These are phyloP conservation scores for Odontomyia ornata DNA, from an alignment of 2,888 invertebrate genomes.

Conservation along the genomic window DNA sequence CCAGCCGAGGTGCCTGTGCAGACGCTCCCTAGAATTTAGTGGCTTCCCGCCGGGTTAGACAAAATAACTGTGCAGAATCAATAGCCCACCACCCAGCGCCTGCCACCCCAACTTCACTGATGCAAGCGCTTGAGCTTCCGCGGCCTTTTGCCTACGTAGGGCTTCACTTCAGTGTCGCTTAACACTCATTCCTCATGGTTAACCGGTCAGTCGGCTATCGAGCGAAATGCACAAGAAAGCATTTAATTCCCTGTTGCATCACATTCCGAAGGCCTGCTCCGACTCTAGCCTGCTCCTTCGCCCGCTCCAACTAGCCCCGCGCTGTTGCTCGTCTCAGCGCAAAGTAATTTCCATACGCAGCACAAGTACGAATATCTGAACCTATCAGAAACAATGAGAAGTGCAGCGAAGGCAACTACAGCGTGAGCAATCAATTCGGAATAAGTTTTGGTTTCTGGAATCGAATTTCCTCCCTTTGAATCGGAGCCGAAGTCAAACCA, in stretches of 20 bases:
- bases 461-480: no score
- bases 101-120: neutral
- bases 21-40: slow-evolving; percentile 2
- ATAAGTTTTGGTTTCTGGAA: no score
- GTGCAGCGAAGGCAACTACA: no score
- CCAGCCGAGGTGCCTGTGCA: slow-evolving; percentile 10
- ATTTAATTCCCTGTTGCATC: no score
- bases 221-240: no score
- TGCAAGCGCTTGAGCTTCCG: neutral
- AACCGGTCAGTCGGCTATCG: neutral
- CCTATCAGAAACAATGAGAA: no score
- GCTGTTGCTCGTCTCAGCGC: neutral
- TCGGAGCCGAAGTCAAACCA: no score
- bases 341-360: no score
- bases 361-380: no score
- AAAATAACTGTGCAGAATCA: slow-evolving; percentile 18
- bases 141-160: neutral
- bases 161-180: neutral
- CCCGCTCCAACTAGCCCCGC: neutral
- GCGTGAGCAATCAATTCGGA: no score
- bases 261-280: neutral
- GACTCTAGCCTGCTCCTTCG: neutral
- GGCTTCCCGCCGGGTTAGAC: slow-evolving; percentile 11
- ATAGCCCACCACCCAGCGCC: slow-evolving; percentile 15
- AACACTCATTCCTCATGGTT: neutral